Evolutionary conservation across 2,888 invertebrate species (phyloP).

Genomic region (Mimachlamys varia): DNA sequence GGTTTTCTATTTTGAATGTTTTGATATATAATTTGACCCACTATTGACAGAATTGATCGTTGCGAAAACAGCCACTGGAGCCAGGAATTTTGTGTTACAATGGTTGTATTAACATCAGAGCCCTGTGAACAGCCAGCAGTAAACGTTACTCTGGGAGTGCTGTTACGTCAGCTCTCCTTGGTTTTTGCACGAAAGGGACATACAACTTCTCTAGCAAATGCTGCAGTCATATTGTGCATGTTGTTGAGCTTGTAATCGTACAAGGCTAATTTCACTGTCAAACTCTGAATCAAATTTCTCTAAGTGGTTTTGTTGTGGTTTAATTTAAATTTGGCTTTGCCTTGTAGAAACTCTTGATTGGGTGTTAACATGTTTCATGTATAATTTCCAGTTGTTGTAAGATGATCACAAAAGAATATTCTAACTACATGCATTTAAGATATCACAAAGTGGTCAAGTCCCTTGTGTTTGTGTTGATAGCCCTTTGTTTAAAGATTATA

Average conservation of each 20-base stretch:
- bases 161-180: neutral
- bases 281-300: neutral
- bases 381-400: too few relatives aligned
- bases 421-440: too few relatives aligned
- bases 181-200: neutral
- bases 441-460: too few relatives aligned
- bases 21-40: neutral
- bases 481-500: neutral
- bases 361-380: too few relatives aligned
- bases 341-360: too few relatives aligned
- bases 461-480: neutral
- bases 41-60: conserved; percentile 5
- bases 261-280: neutral
- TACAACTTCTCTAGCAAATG: neutral
- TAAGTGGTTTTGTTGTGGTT: too few relatives aligned
- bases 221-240: neutral
- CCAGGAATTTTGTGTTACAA: neutral
- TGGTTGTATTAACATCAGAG: neutral
- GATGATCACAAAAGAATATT: too few relatives aligned
- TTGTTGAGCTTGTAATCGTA: too few relatives aligned
- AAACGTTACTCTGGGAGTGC: neutral
- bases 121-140: neutral
- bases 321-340: too few relatives aligned
- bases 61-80: neutral
- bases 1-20: neutral